Evolutionary conservation across 2,113 vertebrate genomes (phyloP).

Genomic region (Brachypodius melanocephalos): DNA sequence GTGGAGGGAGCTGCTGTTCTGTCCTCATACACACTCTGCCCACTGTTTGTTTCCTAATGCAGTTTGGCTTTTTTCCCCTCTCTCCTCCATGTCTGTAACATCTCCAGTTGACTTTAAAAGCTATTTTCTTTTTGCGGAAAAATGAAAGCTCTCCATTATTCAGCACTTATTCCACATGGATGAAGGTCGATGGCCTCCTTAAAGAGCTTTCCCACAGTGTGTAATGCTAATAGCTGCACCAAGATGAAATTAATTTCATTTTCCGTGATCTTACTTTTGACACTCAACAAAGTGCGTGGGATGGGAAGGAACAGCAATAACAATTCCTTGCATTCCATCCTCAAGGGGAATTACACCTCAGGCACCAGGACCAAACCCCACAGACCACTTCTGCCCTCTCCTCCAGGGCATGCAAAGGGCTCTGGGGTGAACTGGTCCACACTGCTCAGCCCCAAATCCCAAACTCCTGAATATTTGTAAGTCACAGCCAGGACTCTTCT

Average conservation of each 20-base stretch:
- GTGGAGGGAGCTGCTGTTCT: background rate
- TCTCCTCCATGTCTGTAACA: background rate
- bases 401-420: background rate
- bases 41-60: background rate
- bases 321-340: background rate
- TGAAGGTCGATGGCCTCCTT: background rate
- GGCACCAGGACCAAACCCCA: background rate
- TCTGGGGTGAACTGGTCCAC: background rate
- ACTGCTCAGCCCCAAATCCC: background rate
- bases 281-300: background rate
- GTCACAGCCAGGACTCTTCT: background rate
- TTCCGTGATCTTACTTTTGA: background rate
- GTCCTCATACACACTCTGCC: background rate
- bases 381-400: background rate
- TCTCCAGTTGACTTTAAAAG: constrained; percentile 33
- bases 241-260: constrained; percentile 23
- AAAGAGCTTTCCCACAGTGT: background rate
- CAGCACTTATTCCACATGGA: constrained; percentile 47
- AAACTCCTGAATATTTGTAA: background rate
- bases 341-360: background rate
- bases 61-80: fast-evolving
- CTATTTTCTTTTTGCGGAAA: constrained; percentile 11
- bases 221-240: background rate
- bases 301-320: background rate
- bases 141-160: background rate